A percentile compares a stretch with the other conserved stretches of the same genome.
phyloP scores from a whole-genome alignment of 2,888 invertebrate genomes.

The Lepidocyrtoides sp. region DNA sequence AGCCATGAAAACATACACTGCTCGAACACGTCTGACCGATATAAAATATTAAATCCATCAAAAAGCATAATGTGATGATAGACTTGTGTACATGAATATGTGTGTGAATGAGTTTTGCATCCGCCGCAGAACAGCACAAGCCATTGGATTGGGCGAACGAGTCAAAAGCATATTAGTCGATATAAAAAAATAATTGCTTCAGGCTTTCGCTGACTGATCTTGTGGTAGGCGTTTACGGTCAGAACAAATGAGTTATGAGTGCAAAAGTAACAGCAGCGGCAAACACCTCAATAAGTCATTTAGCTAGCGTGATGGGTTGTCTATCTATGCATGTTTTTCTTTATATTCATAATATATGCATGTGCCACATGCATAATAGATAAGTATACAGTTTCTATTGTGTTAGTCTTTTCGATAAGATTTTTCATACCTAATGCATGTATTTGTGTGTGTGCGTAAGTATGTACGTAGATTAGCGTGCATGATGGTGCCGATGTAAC shows the following conservation, averaged over 20 bases:
- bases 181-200: constrained; percentile 69
- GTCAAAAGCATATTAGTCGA: constrained; percentile 39
- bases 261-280: constrained; percentile 57
- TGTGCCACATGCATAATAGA: constrained; percentile 63
- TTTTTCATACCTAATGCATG: constrained; percentile 1
- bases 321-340: constrained; percentile 56
- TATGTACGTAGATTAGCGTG: background rate
- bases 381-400: constrained; percentile 17
- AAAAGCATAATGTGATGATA: constrained; percentile 54
- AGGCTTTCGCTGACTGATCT: constrained; percentile 74
- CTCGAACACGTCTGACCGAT: constrained; percentile 20
- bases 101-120: background rate
- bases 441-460: background rate
- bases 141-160: constrained; percentile 1
- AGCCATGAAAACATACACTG: background rate
- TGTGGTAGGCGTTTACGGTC: constrained; percentile 66
- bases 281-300: constrained; percentile 76
- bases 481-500: background rate
- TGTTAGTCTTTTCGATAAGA: constrained; percentile 42
- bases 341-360: constrained; percentile 58
- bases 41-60: constrained; percentile 9
- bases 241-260: constrained; percentile 76
- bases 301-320: constrained; percentile 63
- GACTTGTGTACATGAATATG: background rate
- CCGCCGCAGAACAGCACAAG: constrained; percentile 40